Evolutionary conservation across 2,888 invertebrate genomes (phyloP), one percentile per base, ranked within the genome.

Genomic region (Alentia gelatinosa): DNA sequence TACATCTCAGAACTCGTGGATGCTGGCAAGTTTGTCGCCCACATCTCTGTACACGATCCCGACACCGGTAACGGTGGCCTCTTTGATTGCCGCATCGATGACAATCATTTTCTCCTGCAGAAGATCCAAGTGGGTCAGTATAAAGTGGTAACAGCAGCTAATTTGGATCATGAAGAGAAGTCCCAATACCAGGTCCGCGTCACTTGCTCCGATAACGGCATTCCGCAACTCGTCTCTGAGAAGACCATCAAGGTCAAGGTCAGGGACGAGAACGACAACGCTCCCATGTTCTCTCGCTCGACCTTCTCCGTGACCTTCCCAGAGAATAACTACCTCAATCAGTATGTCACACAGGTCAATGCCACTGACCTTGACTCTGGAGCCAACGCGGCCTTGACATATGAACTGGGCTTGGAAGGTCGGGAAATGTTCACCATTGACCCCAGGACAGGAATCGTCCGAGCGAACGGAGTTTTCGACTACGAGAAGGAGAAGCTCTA

Each of bases 201-300:
- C 15, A 84, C 56, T 5, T 91, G 91, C 40, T 50, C 40, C 33
- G 91, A 91, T 42, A 42, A 90, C 7, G 91, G 91, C 12, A 30
- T 23, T 0, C 90, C 89, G 0, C 19, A 23, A 26, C 47, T 89
- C 30, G 37, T 37, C 7, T 50, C 79, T 5, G 56, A 56, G 30
- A 75, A 91, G 26, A 50, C 30, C 37, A 35, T 91, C 37, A 75
- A 7, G 30, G 75, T 91, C 9, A 79, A 68, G 37, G 89, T 90
- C 19, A 50, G 33, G n/a, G 91, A 91, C 47, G 90, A 90, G 68
- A 91, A 91, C 39, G 91, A 91, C 83, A 91, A 91, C 42, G n/a
- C 88, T 50, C 91, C 91, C 26, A 63, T 89, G 7, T 91, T 91
- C 86, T 47, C 89, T 15, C 50, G 86, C 30, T 23, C 56, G 7